Evolutionary conservation across 2,888 invertebrate genomes (phyloP).

Genomic region (Aethes cnicana): DNA sequence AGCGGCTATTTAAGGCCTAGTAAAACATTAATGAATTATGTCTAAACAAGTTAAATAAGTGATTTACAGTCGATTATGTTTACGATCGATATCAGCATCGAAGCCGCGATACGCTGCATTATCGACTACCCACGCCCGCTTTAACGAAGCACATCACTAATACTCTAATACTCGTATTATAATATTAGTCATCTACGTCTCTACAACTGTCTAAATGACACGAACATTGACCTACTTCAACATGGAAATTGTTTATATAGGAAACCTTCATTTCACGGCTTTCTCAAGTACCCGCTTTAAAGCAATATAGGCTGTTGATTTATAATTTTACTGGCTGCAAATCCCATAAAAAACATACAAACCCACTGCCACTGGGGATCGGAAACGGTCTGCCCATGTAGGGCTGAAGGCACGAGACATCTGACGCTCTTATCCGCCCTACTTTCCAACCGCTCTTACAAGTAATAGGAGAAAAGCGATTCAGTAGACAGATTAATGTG

Average conservation of each 20-base stretch:
- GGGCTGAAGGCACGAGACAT: slow-evolving; percentile 56
- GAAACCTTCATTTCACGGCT: slow-evolving; percentile 1
- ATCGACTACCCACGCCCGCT: slow-evolving; percentile 37
- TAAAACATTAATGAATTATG: slow-evolving; percentile 40
- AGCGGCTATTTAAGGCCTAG: slow-evolving; percentile 32
- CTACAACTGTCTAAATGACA: too few relatives aligned
- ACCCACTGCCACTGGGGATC: slow-evolving; percentile 45
- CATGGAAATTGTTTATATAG: neutral
- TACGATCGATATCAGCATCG: slow-evolving; percentile 44
- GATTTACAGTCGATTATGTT: slow-evolving; percentile 55
- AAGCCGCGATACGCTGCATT: slow-evolving; percentile 38
- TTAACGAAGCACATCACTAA: slow-evolving; percentile 34
- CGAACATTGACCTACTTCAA: neutral
- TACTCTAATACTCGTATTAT: slow-evolving; percentile 26
- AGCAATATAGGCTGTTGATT: slow-evolving; percentile 8
- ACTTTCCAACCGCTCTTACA: slow-evolving; percentile 55
- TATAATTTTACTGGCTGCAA: slow-evolving; percentile 33
- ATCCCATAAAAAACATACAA: slow-evolving; percentile 40
- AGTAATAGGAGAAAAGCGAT: slow-evolving; percentile 44
- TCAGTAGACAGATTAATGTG: slow-evolving; percentile 22
- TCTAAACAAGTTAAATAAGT: slow-evolving; percentile 50
- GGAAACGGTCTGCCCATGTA: slow-evolving; percentile 61
- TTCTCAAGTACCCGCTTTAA: slow-evolving; percentile 10
- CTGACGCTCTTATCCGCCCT: slow-evolving; percentile 58
- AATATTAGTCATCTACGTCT: too few relatives aligned